Evolutionary conservation across 1,140 invertebrate genomes (phyloP).

Genomic region (Platorchestia sp.): DNA sequence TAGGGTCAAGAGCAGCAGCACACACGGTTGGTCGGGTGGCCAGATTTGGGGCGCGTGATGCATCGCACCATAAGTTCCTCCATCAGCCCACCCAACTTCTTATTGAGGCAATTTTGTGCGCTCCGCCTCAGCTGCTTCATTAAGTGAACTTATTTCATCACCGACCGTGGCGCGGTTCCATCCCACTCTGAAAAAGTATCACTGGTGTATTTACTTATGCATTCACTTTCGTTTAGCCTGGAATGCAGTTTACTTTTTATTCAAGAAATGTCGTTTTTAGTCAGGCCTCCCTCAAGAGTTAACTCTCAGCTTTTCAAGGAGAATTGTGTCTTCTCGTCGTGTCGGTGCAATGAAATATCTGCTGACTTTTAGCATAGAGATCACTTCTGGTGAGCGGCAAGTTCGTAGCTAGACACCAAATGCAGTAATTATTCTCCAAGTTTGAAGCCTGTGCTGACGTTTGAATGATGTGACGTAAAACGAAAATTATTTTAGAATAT

Average conservation of each 20-base stretch:
- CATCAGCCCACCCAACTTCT: slow-evolving; percentile 17
- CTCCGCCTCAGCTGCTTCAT: neutral
- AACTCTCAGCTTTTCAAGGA: neutral
- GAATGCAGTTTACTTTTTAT: neutral
- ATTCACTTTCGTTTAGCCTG: neutral
- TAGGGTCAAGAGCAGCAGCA: neutral
- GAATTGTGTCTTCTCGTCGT: neutral
- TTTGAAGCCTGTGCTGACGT: neutral
- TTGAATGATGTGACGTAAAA: neutral
- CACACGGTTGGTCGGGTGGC: neutral
- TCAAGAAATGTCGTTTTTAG: neutral
- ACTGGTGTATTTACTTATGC: neutral
- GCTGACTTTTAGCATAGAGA: neutral
- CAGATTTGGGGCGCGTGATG: neutral
- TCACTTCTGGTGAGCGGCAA: neutral
- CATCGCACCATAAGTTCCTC: neutral
- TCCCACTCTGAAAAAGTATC: neutral
- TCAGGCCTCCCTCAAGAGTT: neutral
- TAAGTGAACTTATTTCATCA: slow-evolving; percentile 2
- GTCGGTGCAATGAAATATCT: neutral
- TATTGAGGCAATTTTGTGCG: slow-evolving; percentile 16
- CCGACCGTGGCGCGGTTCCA: neutral
- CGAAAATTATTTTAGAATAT: neutral
- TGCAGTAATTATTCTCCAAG: neutral
- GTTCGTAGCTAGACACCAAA: neutral